These are phyloP conservation scores for Eristalinus aeneus DNA, from an alignment of 2,888 invertebrate species.

Conservation along the genomic window DNA sequence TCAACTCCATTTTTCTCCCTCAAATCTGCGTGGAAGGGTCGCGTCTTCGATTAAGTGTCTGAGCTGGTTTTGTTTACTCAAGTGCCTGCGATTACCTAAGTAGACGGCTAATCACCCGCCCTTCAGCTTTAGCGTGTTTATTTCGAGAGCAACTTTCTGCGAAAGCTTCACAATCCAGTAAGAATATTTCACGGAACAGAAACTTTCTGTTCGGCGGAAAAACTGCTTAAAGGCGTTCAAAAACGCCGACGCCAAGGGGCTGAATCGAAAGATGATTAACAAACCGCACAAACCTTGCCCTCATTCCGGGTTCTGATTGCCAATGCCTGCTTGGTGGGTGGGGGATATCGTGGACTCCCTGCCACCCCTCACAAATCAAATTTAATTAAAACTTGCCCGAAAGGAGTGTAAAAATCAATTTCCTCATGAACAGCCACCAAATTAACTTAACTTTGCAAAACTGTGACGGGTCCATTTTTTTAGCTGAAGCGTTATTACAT, in stretches of 20 bases:
- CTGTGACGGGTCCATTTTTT: conserved; percentile 3
- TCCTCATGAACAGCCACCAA: conserved; percentile 31
- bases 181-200: not conserved
- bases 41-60: not conserved
- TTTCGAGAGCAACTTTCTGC: not conserved
- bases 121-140: not conserved
- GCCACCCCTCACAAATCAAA: not conserved
- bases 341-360: not conserved
- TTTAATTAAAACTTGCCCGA: not conserved
- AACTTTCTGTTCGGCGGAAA: not conserved
- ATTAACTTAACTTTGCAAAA: conserved; percentile 18
- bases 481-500: conserved; percentile 39
- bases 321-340: not conserved
- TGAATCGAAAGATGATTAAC: not conserved
- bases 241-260: too few relatives aligned
- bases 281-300: not conserved
- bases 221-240: not conserved
- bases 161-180: not conserved
- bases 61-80: not conserved
- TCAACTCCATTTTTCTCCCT: not conserved
- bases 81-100: not conserved
- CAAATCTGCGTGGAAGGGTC: too few relatives aligned
- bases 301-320: not conserved
- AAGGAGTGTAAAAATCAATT: conserved; percentile 27
- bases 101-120: not conserved